Conservation (phyloP, 2,888 invertebrate species). For the Herminia tarsipennalis region DNA sequence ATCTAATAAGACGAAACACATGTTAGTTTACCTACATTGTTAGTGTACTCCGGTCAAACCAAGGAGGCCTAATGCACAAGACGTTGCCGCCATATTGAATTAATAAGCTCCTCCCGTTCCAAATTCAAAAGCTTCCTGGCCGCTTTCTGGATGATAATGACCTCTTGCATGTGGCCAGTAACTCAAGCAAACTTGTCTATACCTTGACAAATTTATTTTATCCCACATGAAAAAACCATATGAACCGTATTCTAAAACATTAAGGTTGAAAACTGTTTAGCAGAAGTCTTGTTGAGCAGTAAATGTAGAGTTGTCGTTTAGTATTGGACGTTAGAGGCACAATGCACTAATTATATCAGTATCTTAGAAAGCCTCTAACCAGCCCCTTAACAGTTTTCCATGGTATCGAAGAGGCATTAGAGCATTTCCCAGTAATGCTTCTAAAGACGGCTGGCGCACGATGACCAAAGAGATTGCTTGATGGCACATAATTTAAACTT, state of each 20-base stretch:
- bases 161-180: conserved; percentile 71
- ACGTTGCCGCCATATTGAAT: conserved; percentile 62
- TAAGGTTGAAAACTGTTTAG: conserved; percentile 45
- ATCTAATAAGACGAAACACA: conserved; percentile 1
- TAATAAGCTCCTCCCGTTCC: conserved; percentile 62
- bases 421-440: conserved; percentile 83
- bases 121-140: conserved; percentile 65
- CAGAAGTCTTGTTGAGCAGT: conserved; percentile 11
- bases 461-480: conserved; percentile 68
- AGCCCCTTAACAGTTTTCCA: conserved; percentile 85
- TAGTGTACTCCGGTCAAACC: conserved; percentile 39
- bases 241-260: conserved; percentile 11
- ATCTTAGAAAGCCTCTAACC: conserved; percentile 84
- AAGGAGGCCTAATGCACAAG: conserved; percentile 48
- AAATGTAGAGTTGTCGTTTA: conserved; percentile 42
- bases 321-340: conserved; percentile 72
- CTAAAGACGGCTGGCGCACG: conserved; percentile 79
- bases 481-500: conserved; percentile 43
- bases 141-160: conserved; percentile 74
- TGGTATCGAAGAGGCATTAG: conserved; percentile 80
- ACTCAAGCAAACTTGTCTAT: conserved; percentile 72
- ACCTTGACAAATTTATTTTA: conserved; percentile 42
- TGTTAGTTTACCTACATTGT: conserved; percentile 23
- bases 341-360: conserved; percentile 84
- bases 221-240: not conserved